A percentile compares a stretch with the other conserved stretches of the same genome.
Conservation (phyloP, 2,888 invertebrate genomes). For the Drosophila fulvimacula region DNA sequence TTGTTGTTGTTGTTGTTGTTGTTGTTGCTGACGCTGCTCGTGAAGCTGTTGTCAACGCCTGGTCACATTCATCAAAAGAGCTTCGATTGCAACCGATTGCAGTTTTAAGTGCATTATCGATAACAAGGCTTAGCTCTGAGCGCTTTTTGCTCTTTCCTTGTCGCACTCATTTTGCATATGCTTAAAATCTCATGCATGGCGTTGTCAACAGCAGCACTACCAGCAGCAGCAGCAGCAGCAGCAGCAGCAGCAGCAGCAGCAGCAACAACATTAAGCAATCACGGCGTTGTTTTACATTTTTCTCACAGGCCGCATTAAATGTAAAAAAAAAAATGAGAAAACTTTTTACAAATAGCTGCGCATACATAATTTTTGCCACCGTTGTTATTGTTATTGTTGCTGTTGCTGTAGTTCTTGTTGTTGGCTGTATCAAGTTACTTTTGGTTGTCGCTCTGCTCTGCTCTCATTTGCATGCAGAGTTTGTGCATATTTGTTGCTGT, state of each 20-base stretch:
- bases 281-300: conserved; percentile 57
- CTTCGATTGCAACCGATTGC: conserved; percentile 49
- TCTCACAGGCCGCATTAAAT: conserved; percentile 66
- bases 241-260: background rate
- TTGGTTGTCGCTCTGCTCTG: conserved; percentile 70
- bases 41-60: conserved; percentile 52
- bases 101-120: conserved; percentile 41
- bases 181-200: conserved; percentile 24
- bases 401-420: conserved; percentile 41
- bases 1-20: conserved; percentile 42
- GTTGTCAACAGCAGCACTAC: conserved; percentile 1
- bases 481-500: conserved; percentile 44
- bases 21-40: conserved; percentile 17
- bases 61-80: conserved; percentile 58
- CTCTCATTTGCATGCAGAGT: conserved; percentile 75
- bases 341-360: conserved; percentile 70
- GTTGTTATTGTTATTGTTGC: conserved; percentile 26
- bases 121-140: conserved; percentile 31
- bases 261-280: conserved; percentile 15
- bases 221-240: conserved; percentile 7
- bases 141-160: conserved; percentile 8
- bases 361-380: conserved; percentile 61
- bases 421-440: conserved; percentile 75
- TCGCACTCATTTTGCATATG: conserved; percentile 25
- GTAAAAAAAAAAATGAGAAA: conserved; percentile 60